Evolutionary conservation across 2,888 invertebrate species (phyloP), one percentile per base, ranked within the genome.

Genomic region (Leptogaster cylindrica): DNA sequence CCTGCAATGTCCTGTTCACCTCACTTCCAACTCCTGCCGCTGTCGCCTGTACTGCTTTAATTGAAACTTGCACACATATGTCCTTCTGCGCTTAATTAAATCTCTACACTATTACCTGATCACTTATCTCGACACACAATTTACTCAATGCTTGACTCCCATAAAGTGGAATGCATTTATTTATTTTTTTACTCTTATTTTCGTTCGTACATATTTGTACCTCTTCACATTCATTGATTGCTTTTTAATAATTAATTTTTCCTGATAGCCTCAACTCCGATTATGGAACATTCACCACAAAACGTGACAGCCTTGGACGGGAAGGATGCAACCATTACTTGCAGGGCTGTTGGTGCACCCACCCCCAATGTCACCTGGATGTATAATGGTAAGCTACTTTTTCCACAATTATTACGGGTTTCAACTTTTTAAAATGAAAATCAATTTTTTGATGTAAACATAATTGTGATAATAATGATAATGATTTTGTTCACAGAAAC

Each of bases 261-360:
- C 61, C 65, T 27, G 67, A 41, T 73, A 95, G 96, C 95, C 72
- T 90, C 95, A 72, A 88, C 90, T 73, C 96, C 97, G 25, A 86
- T 93, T 73, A 90, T 96, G 88, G 90, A 92, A 79, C 85, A 84
- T 67, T 87, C 89, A 70, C 96, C 96, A 10, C 86, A 88, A 77
- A 95, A 97, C 84, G 83, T 90, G 71, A 96, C 96, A 8, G 91
- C 95, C 70, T 84, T 96, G 73, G 95, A 96, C 80, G 96, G 95
- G 63, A 93, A 93, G 82, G 95, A 96, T 82, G 94, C 93, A 65
- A 91, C 92, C 65, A 85, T 97, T 74, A 85, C 86, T 68, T 97
- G 97, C 81, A 86, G 92, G 73, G 95, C 94, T 25, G 87, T 89
- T 65, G 97, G 97, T 55, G 94, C 96, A 14, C 97, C 97, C 18